phyloP scores from a whole-genome alignment of 2,888 invertebrate genomes.

The Automeris io region DNA sequence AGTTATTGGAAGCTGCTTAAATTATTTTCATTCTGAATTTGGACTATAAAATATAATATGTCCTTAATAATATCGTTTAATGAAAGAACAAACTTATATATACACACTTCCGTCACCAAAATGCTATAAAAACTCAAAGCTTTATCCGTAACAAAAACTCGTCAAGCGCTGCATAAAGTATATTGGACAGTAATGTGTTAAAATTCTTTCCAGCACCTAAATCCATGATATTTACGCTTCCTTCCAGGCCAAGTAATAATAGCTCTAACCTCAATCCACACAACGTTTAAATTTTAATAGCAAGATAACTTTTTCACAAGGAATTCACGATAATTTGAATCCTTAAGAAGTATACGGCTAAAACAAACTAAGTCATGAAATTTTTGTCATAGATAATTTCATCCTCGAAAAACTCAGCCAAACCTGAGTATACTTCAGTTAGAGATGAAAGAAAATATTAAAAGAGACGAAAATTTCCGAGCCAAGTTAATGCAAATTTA shows the following conservation, averaged over 20 bases:
- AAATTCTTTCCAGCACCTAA: background rate
- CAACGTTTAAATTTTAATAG: background rate
- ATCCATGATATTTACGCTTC: background rate
- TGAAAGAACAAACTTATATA: background rate
- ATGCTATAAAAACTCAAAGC: constrained; percentile 8
- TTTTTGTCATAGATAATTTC: no score
- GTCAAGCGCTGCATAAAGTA: background rate
- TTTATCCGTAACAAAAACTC: background rate
- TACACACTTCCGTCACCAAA: constrained; percentile 8
- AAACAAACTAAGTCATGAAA: no score
- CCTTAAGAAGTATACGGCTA: background rate
- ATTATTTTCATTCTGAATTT: no score
- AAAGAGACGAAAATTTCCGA: no score
- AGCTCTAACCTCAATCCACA: background rate
- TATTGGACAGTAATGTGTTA: background rate
- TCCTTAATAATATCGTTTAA: no score
- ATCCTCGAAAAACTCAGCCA: no score
- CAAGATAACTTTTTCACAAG: background rate
- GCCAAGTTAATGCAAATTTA: no score
- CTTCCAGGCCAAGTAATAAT: background rate
- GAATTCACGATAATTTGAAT: background rate
- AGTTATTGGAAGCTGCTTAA: no score
- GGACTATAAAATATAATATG: no score
- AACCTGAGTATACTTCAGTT: no score
- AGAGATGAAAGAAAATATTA: no score